Conservation (phyloP, 2,797 vertebrate species). For the Pagetopsis macropterus region DNA sequence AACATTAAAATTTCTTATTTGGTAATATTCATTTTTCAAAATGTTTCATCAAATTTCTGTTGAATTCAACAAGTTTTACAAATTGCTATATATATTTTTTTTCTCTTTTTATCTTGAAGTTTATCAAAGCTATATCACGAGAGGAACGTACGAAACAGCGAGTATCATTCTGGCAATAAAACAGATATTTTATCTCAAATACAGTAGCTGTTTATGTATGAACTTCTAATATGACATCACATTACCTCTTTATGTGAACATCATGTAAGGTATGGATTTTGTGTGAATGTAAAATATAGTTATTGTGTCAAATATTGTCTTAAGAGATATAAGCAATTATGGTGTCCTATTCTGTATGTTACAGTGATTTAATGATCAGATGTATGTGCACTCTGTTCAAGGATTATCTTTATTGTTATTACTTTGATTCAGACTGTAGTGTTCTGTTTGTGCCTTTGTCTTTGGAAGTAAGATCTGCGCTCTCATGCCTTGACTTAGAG, state of each 20-base stretch:
- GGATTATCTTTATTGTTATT: conserved; percentile 45
- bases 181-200: conserved; percentile 48
- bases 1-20: conserved; percentile 57
- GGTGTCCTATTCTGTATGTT: conserved; percentile 66
- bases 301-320: conserved; percentile 62
- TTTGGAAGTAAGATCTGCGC: conserved; percentile 47
- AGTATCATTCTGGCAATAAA: conserved; percentile 74
- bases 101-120: conserved; percentile 65
- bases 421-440: conserved; percentile 59
- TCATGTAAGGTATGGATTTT: conserved; percentile 58
- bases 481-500: conserved; percentile 38
- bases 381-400: conserved; percentile 59
- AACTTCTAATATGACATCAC: conserved; percentile 50
- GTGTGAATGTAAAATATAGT: conserved; percentile 69
- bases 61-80: conserved; percentile 50
- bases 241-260: conserved; percentile 64
- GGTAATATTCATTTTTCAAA: conserved; percentile 51
- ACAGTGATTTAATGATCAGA: conserved; percentile 51
- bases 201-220: conserved; percentile 54
- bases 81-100: conserved; percentile 68
- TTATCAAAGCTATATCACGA: conserved; percentile 56
- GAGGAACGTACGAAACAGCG: conserved; percentile 27
- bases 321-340: conserved; percentile 59
- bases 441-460: conserved; percentile 72
- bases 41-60: conserved; percentile 47